A percentile compares a stretch with the other conserved stretches of the same genome.
Conservation (phyloP, 2,113 vertebrate species). For the Notarius lentiginosus region DNA sequence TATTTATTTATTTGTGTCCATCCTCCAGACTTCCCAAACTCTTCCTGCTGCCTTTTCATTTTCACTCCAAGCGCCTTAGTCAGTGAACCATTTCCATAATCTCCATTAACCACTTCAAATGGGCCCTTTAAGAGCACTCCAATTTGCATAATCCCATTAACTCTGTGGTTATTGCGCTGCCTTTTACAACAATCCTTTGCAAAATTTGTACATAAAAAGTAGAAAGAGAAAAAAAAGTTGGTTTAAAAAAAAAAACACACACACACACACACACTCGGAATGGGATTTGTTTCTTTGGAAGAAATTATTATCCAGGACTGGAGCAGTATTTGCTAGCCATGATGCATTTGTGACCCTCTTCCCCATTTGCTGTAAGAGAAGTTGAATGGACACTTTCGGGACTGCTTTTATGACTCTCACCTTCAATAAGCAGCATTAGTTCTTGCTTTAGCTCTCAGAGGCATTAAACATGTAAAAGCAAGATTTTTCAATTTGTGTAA, state of each 20-base stretch:
- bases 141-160: conserved; percentile 81
- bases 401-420: neutral
- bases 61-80: conserved; percentile 63
- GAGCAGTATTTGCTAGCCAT: conserved; percentile 24
- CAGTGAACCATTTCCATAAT: conserved; percentile 73
- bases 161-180: conserved; percentile 65
- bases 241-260: conserved; percentile 40
- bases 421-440: neutral
- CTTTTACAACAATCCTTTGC: conserved; percentile 58
- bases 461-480: neutral
- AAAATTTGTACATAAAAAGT: conserved; percentile 37
- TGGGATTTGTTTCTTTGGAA: conserved; percentile 11
- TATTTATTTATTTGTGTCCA: conserved; percentile 62
- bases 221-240: conserved; percentile 29
- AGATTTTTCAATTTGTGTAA: neutral
- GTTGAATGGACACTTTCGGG: neutral
- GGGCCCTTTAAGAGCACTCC: conserved; percentile 67
- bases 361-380: neutral
- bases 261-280: conserved; percentile 15
- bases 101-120: conserved; percentile 78
- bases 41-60: conserved; percentile 64
- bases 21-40: conserved; percentile 47
- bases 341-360: neutral
- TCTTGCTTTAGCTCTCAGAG: neutral
- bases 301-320: conserved; percentile 43